phyloP scores from a whole-genome alignment of 2,113 vertebrate species.

The Enhydra lutris region DNA sequence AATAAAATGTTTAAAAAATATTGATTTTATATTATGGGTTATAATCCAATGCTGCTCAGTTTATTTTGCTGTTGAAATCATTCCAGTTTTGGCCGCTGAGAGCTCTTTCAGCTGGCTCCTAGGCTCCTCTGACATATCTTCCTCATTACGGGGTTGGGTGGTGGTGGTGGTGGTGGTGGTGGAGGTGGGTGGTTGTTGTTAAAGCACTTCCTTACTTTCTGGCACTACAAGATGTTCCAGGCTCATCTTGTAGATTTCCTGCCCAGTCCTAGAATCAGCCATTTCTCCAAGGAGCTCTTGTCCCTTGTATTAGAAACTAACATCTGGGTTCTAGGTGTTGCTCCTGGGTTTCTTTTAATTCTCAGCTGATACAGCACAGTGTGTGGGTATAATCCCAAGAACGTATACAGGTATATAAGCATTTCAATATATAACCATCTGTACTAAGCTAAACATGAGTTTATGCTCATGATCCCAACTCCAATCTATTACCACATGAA shows the following conservation, averaged over 20 bases:
- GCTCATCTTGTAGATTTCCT: constrained; percentile 5
- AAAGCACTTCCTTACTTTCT: background rate
- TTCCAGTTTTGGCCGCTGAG: background rate
- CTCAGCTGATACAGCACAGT: background rate
- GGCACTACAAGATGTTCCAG: background rate
- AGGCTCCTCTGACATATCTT: background rate
- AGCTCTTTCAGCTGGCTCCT: background rate
- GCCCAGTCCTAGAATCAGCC: background rate
- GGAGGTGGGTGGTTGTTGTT: background rate
- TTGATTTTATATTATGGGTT: background rate
- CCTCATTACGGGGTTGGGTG: background rate
- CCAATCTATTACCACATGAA: background rate
- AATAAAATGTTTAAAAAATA: no score
- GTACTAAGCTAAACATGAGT: background rate
- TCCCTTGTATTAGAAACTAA: constrained; percentile 37
- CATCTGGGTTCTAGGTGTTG: background rate
- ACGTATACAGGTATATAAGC: background rate
- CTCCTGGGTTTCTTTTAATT: background rate
- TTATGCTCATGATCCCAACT: background rate
- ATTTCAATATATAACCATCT: background rate
- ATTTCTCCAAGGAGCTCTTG: background rate
- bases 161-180: no score
- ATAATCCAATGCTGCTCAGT: background rate
- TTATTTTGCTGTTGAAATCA: background rate
- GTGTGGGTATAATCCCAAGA: background rate